Evolutionary conservation across 2,113 vertebrate genomes (phyloP).

Genomic region (Acrocephalus kingi): DNA sequence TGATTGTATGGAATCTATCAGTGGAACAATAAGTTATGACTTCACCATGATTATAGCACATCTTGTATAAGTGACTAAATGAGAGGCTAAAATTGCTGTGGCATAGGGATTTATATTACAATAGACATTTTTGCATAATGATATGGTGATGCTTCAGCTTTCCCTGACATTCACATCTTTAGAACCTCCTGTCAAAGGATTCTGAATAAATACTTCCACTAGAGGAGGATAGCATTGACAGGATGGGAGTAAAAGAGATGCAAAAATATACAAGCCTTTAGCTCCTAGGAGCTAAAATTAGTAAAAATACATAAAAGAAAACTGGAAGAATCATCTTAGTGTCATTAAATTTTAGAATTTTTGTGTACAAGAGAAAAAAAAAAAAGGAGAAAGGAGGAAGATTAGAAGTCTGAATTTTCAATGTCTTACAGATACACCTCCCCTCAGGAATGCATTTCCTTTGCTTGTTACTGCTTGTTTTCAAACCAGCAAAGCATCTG

Average conservation of each 20-base stretch:
- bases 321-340: neutral
- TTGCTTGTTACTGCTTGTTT: neutral
- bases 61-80: constrained; percentile 54
- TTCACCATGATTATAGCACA: constrained; percentile 38
- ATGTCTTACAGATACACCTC: neutral
- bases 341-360: neutral
- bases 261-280: neutral
- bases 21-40: constrained; percentile 25
- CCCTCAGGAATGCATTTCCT: neutral
- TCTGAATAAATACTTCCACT: constrained; percentile 5
- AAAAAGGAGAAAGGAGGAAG: neutral
- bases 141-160: constrained; percentile 22
- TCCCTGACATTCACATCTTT: neutral
- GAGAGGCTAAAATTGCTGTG: constrained; percentile 40
- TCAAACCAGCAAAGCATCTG: neutral
- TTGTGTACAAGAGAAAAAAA: neutral
- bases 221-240: neutral
- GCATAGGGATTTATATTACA: constrained; percentile 54
- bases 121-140: constrained; percentile 59
- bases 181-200: constrained; percentile 19
- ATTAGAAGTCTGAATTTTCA: neutral
- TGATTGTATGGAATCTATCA: constrained; percentile 51
- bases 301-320: neutral
- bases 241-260: neutral
- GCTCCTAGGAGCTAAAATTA: neutral